A percentile compares a stretch with the other conserved stretches of the same genome.
These are phyloP conservation scores for Synanthedon vespiformis DNA, from an alignment of 2,888 invertebrate species.

Conservation along the genomic window DNA sequence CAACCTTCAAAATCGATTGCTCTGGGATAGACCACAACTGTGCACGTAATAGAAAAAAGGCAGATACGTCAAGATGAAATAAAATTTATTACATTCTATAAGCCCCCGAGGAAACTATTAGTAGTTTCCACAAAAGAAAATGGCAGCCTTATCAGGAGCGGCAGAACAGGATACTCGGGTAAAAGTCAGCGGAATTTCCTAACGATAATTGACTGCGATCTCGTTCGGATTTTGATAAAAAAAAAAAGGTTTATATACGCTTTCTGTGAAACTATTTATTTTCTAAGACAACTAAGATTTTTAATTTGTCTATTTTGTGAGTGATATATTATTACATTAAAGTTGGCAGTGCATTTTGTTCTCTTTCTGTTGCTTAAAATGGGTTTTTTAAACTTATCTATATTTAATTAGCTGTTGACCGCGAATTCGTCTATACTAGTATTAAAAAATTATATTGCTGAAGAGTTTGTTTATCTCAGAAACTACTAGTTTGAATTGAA, in stretches of 20 bases:
- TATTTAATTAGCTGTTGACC: too few relatives aligned
- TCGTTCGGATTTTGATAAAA: neutral
- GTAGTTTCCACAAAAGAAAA: constrained; percentile 45
- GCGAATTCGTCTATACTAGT: too few relatives aligned
- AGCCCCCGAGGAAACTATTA: constrained; percentile 41
- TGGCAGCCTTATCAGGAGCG: constrained; percentile 8
- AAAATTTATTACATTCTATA: constrained; percentile 43
- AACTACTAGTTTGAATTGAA: too few relatives aligned
- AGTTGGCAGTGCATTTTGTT: too few relatives aligned
- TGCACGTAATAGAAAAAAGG: constrained; percentile 38
- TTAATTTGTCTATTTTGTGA: too few relatives aligned
- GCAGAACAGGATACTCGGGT: constrained; percentile 13
- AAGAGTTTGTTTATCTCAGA: too few relatives aligned
- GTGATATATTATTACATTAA: too few relatives aligned
- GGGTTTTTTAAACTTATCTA: too few relatives aligned
- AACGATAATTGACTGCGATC: constrained; percentile 14
- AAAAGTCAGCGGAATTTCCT: constrained; percentile 25
- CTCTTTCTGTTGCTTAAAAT: too few relatives aligned
- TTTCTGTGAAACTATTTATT: too few relatives aligned
- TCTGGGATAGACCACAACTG: constrained; percentile 12
- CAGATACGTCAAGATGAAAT: constrained; percentile 42
- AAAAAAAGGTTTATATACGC: neutral
- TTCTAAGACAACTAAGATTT: too few relatives aligned
- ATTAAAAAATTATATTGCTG: too few relatives aligned
- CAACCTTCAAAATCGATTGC: constrained; percentile 14